Conservation (phyloP, 92 coral and sea anemone species). For the Actinostola sp. region DNA sequence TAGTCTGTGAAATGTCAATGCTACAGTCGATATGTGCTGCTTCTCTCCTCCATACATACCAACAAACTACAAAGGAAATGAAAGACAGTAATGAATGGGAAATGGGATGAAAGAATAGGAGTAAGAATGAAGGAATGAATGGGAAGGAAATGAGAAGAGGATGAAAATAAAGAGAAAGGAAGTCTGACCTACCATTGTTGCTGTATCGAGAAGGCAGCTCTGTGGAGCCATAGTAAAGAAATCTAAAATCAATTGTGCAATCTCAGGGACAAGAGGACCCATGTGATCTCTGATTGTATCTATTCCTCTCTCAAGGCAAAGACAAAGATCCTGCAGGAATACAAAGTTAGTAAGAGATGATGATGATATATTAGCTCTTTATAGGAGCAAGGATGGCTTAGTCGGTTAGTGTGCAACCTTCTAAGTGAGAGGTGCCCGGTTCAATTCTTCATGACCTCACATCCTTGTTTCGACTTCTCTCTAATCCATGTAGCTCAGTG, state of each 20-base stretch:
- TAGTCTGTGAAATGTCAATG: slow-evolving; percentile 73
- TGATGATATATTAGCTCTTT: no score
- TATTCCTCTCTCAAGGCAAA: slow-evolving; percentile 93
- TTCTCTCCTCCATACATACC: slow-evolving; percentile 91
- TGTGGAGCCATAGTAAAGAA: slow-evolving; percentile 65
- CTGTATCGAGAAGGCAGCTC: slow-evolving; percentile 78
- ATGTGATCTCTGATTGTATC: slow-evolving; percentile 91
- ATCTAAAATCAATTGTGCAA: slow-evolving; percentile 69
- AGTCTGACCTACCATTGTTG: slow-evolving; percentile 63
- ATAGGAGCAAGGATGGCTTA: no score
- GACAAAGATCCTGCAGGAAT: slow-evolving; percentile 69
- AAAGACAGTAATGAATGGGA: neutral
- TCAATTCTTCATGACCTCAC: no score
- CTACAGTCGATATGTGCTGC: slow-evolving; percentile 63
- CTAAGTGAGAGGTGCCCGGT: no score
- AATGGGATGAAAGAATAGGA: no score
- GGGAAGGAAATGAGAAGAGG: neutral
- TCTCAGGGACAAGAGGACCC: slow-evolving; percentile 79
- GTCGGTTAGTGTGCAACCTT: no score
- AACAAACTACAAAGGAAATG: slow-evolving; percentile 56
- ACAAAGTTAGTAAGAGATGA: neutral
- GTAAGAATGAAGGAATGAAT: neutral
- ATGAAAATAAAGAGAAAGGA: neutral
- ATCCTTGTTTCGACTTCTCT: no score
- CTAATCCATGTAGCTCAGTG: no score